A percentile compares a stretch with the other conserved stretches of the same genome.
phyloP scores from a whole-genome alignment of 1,140 invertebrate species.

The Eriocheir sinensis region DNA sequence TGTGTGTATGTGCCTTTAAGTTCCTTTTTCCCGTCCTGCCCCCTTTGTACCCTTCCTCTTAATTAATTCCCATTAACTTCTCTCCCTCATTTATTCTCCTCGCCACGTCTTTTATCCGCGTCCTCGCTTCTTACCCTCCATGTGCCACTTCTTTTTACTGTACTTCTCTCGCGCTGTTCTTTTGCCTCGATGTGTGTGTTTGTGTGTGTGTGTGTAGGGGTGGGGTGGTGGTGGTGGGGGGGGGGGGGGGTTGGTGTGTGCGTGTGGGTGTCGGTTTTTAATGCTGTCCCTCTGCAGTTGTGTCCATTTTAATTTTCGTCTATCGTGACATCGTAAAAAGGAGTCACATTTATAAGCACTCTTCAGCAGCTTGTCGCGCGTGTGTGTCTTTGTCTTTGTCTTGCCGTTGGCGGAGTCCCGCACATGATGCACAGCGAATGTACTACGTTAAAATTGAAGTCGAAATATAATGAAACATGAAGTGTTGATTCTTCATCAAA shows the following conservation, averaged over 20 bases:
- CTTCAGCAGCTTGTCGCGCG: too few relatives aligned
- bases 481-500: too few relatives aligned
- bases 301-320: too few relatives aligned
- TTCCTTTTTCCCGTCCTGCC: neutral
- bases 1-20: neutral
- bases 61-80: slow-evolving; percentile 26
- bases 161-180: neutral
- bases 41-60: neutral
- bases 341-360: too few relatives aligned
- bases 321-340: too few relatives aligned
- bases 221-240: neutral
- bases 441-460: too few relatives aligned
- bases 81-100: slow-evolving; percentile 14
- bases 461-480: too few relatives aligned
- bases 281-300: too few relatives aligned
- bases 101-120: neutral
- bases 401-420: too few relatives aligned
- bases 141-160: neutral
- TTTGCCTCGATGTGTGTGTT: neutral
- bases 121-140: slow-evolving; percentile 9
- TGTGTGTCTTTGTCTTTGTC: too few relatives aligned
- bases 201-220: neutral
- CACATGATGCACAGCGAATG: too few relatives aligned
- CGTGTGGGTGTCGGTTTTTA: too few relatives aligned
- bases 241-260: neutral